Conservation (phyloP, 2,113 vertebrate species). For the Ammodytes marinus region DNA sequence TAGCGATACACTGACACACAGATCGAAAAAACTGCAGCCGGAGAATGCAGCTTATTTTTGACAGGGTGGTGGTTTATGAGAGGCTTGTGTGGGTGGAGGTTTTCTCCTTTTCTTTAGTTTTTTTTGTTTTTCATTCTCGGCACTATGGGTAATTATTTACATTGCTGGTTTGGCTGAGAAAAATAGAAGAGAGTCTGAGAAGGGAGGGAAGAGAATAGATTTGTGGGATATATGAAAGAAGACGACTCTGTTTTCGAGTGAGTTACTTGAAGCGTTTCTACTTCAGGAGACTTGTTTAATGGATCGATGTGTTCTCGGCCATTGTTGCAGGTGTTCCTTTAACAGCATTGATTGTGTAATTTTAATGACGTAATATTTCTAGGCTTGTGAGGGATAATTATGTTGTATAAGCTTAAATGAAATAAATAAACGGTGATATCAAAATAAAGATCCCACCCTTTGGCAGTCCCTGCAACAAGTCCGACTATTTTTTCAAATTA, state of each 20-base stretch:
- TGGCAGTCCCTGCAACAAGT: no score
- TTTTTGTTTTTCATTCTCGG: conserved; percentile 52
- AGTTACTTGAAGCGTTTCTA: neutral
- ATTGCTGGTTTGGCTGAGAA: conserved; percentile 45
- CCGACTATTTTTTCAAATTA: no score
- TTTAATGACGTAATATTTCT: neutral
- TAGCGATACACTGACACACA: conserved; percentile 65
- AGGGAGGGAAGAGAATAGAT: conserved; percentile 1
- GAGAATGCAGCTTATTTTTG: conserved; percentile 68
- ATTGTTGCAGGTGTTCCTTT: conserved; percentile 1
- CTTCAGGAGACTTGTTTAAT: conserved; percentile 7
- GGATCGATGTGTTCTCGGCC: conserved; percentile 17
- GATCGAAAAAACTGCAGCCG: conserved; percentile 74
- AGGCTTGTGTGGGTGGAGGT: conserved; percentile 63
- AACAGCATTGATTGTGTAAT: conserved; percentile 17
- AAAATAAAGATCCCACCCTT: no score
- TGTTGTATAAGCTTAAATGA: neutral
- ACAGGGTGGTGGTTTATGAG: conserved; percentile 73
- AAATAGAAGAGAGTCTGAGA: conserved; percentile 10
- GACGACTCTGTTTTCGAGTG: conserved; percentile 11
- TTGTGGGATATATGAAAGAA: conserved; percentile 28
- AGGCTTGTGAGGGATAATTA: neutral
- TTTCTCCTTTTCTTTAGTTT: conserved; percentile 23
- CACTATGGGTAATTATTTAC: conserved; percentile 61
- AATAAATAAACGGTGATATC: neutral